Evolutionary conservation across 2,797 vertebrate species (phyloP).

Genomic region (Triplophysa bombifrons): DNA sequence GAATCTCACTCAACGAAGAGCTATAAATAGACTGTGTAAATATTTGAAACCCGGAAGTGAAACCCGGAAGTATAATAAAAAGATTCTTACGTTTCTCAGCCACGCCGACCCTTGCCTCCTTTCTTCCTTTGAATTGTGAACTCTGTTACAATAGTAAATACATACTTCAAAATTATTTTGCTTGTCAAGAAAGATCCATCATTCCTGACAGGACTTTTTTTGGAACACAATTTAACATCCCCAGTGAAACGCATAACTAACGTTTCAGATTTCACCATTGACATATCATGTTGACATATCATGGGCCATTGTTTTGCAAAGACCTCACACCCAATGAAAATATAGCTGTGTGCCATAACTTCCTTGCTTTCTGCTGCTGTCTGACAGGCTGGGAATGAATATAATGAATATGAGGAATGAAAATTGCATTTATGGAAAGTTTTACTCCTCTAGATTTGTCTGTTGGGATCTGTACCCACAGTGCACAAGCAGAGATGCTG

Average conservation of each 20-base stretch:
- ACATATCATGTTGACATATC: conserved; percentile 53
- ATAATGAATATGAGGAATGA: neutral
- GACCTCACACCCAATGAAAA: conserved; percentile 57
- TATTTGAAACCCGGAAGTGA: too few relatives aligned
- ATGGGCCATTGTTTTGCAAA: conserved; percentile 55
- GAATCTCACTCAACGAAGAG: too few relatives aligned
- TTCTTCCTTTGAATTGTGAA: too few relatives aligned
- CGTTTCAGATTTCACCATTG: conserved; percentile 59
- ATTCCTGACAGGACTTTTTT: conserved; percentile 60
- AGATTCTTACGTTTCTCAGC: too few relatives aligned
- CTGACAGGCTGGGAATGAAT: conserved; percentile 32
- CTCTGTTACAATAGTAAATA: too few relatives aligned
- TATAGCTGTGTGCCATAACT: conserved; percentile 58
- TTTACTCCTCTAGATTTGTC: conserved; percentile 4
- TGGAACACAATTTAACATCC: conserved; percentile 62
- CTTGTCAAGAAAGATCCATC: conserved; percentile 60
- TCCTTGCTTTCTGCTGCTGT: conserved; percentile 59
- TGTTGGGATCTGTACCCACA: conserved; percentile 4
- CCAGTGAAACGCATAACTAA: conserved; percentile 62
- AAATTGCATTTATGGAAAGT: conserved; percentile 28
- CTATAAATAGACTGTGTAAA: too few relatives aligned
- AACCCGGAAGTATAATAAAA: too few relatives aligned
- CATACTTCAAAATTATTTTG: conserved; percentile 47
- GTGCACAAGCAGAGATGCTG: neutral
- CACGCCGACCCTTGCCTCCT: too few relatives aligned